phyloP scores from a whole-genome alignment of 2,797 vertebrate species.

The Melanitta fusca region DNA sequence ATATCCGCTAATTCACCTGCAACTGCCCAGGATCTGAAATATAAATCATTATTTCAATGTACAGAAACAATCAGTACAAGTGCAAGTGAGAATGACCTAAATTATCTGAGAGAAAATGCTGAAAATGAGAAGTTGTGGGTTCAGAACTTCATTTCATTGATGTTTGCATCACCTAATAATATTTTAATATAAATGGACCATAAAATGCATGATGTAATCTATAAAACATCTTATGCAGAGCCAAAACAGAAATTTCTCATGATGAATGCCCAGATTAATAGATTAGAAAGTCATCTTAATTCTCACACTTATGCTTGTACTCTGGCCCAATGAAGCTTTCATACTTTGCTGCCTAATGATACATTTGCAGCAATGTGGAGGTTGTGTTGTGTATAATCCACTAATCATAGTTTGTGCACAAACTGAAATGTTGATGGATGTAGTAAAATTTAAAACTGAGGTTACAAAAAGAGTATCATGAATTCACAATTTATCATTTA shows the following conservation, averaged over 20 bases:
- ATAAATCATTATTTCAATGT: background rate
- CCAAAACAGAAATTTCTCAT: background rate
- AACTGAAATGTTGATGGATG: background rate
- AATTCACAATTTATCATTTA: background rate
- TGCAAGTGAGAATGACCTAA: background rate
- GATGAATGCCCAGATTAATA: background rate
- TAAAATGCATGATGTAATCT: background rate
- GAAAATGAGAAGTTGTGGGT: background rate
- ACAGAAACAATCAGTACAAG: background rate
- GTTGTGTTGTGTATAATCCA: background rate
- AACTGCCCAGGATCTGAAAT: background rate
- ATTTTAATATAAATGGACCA: slow-evolving; percentile 8
- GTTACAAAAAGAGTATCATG: background rate
- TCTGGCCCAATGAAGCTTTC: background rate
- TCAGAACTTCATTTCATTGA: background rate
- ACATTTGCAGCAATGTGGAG: background rate
- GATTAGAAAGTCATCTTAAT: slow-evolving; percentile 6
- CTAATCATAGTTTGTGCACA: background rate
- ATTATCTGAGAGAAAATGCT: background rate
- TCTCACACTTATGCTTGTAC: background rate
- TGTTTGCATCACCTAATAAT: background rate
- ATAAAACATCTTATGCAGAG: background rate
- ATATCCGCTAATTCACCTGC: background rate
- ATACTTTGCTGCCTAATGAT: slow-evolving; percentile 16
- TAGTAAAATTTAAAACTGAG: background rate